These are phyloP conservation scores for Teleogryllus occipitalis DNA, from an alignment of 1,140 invertebrate genomes.

Conservation along the genomic window DNA sequence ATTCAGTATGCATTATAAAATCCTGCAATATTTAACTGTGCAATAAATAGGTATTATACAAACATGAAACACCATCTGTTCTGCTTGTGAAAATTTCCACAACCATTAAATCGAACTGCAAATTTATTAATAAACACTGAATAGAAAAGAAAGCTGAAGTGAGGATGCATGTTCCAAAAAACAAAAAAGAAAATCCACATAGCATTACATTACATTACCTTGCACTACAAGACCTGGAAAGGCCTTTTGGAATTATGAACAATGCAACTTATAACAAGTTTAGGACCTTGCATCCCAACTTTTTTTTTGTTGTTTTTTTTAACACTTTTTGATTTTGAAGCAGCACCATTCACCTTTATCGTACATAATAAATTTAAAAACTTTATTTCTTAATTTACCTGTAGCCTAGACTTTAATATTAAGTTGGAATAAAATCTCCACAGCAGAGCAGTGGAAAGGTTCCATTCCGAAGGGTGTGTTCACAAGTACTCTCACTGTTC, in stretches of 20 bases:
- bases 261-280: too few species aligned
- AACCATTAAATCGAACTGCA: background rate
- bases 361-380: slow-evolving; percentile 2
- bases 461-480: slow-evolving; percentile 11
- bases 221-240: too few species aligned
- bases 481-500: slow-evolving; percentile 12
- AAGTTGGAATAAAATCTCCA: slow-evolving; percentile 13
- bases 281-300: background rate
- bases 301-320: background rate
- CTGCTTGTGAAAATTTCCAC: background rate
- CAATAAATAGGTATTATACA: background rate
- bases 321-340: slow-evolving; percentile 11
- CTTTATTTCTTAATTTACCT: slow-evolving; percentile 9
- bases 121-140: background rate
- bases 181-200: background rate
- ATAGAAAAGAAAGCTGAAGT: background rate
- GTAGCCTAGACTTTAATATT: slow-evolving; percentile 11
- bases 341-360: slow-evolving; percentile 16
- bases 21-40: background rate
- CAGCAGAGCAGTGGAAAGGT: background rate
- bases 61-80: background rate
- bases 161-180: background rate
- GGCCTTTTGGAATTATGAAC: too few species aligned
- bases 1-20: background rate
- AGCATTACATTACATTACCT: background rate